Conservation (phyloP, 1,140 invertebrate genomes). For the Teleogryllus occipitalis region DNA sequence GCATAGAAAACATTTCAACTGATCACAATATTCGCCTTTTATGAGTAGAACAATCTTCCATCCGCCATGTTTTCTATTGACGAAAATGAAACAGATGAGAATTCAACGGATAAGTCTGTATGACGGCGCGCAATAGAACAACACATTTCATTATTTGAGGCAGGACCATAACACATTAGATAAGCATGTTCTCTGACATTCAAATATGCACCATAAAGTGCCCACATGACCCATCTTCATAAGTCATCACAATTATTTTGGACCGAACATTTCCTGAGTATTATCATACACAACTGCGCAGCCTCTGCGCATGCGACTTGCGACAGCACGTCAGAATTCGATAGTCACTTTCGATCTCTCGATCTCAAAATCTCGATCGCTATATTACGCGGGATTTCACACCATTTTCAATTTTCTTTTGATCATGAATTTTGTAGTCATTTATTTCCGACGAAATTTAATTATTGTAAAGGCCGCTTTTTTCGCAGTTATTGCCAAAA, state of each 20-base stretch:
- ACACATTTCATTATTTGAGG: neutral
- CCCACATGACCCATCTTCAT: neutral
- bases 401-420: no score
- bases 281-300: no score
- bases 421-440: no score
- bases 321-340: no score
- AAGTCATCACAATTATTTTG: neutral
- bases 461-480: no score
- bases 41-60: constrained; percentile 14
- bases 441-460: no score
- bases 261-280: neutral
- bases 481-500: no score
- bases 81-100: constrained; percentile 19
- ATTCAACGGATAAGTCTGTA: neutral
- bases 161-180: neutral
- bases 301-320: no score
- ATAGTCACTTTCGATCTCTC: no score
- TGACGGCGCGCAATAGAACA: neutral
- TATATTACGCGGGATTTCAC: no score
- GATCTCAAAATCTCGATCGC: no score
- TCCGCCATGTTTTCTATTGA: constrained; percentile 23
- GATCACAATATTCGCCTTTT: constrained; percentile 12
- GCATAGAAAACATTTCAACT: constrained; percentile 44
- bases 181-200: neutral
- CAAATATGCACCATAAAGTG: neutral